Percentiles rank a stretch among this genome's conserved stretches.
Conservation (phyloP, 2,797 vertebrate genomes). For the Coluber constrictor region DNA sequence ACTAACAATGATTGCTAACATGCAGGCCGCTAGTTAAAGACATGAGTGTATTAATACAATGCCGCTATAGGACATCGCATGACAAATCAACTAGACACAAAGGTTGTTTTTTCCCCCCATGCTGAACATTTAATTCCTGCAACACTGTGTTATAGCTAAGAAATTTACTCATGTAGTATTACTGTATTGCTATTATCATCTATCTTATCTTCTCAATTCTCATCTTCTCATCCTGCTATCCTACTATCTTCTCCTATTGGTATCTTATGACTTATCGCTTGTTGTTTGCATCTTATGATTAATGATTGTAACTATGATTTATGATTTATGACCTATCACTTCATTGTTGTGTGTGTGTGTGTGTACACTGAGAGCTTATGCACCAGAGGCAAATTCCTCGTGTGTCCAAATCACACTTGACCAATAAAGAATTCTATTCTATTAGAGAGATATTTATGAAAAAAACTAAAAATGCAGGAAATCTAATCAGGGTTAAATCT, state of each 20-base stretch:
- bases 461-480: background rate
- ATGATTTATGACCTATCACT: background rate
- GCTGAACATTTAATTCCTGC: background rate
- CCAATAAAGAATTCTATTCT: background rate
- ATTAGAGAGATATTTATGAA: background rate
- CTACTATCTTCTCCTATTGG: background rate
- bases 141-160: background rate
- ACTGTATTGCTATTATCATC: background rate
- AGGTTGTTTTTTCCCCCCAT: background rate
- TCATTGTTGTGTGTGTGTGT: background rate
- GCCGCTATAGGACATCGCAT: background rate
- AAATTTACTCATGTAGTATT: background rate
- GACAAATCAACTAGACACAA: background rate
- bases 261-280: background rate
- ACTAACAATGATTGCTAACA: background rate
- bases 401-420: background rate
- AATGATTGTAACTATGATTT: background rate
- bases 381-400: background rate
- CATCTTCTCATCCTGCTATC: background rate
- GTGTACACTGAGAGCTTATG: background rate
- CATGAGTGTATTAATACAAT: background rate
- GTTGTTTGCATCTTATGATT: background rate
- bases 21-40: background rate
- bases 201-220: background rate
- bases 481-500: background rate